Evolutionary conservation across 2,113 vertebrate genomes (phyloP).

Genomic region (Oryctolagus cuniculus): DNA sequence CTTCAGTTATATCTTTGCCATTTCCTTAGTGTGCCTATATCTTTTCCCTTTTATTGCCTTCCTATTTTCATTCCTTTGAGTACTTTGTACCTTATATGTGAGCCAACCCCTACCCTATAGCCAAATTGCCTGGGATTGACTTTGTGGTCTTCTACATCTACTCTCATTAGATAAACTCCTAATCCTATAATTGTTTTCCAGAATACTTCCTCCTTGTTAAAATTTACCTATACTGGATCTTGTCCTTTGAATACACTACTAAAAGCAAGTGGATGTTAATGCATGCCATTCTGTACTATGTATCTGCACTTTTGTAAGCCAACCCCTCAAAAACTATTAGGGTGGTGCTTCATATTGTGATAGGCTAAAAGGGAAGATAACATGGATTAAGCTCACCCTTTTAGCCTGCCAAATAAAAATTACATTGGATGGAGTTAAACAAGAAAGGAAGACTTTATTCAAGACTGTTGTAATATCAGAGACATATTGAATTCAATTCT

Average conservation of each 20-base stretch:
- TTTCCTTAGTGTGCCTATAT: neutral
- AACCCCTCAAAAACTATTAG: neutral
- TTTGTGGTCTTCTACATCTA: neutral
- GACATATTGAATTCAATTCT: conserved; percentile 8
- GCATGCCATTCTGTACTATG: neutral
- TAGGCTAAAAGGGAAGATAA: neutral
- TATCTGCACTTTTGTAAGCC: neutral
- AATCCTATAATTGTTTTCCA: neutral
- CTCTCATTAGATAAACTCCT: neutral
- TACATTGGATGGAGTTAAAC: conserved; percentile 5
- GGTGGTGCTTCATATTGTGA: neutral
- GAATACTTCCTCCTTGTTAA: neutral
- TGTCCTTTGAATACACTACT: neutral
- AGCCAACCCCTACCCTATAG: neutral
- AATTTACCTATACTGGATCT: neutral
- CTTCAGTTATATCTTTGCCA: neutral
- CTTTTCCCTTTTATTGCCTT: neutral
- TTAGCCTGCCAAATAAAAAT: conserved; percentile 21
- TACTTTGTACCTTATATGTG: rapidly evolving
- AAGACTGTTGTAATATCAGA: neutral
- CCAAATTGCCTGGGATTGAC: neutral
- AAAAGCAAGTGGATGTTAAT: neutral
- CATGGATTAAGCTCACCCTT: neutral
- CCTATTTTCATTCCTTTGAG: neutral
- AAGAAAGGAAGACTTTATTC: conserved; percentile 2